Evolutionary conservation across 2,797 vertebrate genomes (phyloP).

Genomic region (Hybognathus amarus): DNA sequence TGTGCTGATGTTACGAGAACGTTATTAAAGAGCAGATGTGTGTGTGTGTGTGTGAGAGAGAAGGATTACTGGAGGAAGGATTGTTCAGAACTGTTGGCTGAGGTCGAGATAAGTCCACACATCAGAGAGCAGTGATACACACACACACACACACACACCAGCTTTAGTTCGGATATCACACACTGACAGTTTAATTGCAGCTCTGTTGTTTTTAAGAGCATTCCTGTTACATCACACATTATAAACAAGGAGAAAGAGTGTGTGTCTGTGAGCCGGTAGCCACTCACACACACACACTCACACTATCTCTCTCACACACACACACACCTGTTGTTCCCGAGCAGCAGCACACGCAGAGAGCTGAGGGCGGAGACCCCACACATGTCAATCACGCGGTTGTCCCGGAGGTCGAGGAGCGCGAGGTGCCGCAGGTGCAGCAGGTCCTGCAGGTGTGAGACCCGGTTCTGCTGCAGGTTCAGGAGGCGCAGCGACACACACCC

Average conservation of each 20-base stretch:
- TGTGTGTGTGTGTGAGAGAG: too few species aligned
- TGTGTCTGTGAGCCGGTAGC: neutral
- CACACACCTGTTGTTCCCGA: constrained; percentile 93
- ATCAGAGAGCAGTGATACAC: neutral
- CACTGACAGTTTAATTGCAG: constrained; percentile 25
- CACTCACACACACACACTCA: neutral
- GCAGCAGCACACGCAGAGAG: constrained; percentile 86
- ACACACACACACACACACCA: neutral
- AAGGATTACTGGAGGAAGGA: too few species aligned
- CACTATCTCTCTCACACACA: neutral
- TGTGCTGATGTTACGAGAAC: neutral
- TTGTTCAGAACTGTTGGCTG: neutral
- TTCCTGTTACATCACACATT: constrained; percentile 24
- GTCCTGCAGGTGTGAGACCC: constrained; percentile 86
- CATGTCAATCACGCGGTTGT: constrained; percentile 92
- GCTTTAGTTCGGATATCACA: constrained; percentile 24
- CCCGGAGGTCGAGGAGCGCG: constrained; percentile 89
- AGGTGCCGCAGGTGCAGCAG: constrained; percentile 87
- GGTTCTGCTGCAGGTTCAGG: constrained; percentile 93
- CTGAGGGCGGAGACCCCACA: constrained; percentile 84
- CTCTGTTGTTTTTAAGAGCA: constrained; percentile 22
- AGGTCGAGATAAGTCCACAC: too few species aligned
- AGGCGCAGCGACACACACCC: constrained; percentile 66
- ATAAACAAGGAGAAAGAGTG: neutral
- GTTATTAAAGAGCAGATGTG: neutral